Evolutionary conservation across 2,888 invertebrate species (phyloP), one percentile per base, ranked within the genome.

Genomic region (Ochropacha duplaris): DNA sequence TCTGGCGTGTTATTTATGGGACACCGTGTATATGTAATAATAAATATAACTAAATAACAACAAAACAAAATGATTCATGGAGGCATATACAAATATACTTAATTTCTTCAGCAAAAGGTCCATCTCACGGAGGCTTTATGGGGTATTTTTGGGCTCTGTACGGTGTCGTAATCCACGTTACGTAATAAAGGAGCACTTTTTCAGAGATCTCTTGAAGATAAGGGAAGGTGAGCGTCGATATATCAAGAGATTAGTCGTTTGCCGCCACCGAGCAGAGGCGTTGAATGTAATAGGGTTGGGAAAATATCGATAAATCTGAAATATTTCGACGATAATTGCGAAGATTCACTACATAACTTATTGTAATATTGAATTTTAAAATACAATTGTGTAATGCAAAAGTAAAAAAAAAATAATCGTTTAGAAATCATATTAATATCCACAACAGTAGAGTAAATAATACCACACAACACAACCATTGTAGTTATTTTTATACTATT

Each of bases 231-330:
- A 88, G 84, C 81, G 86, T 69, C 88, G 85, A 90, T 91, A 90
- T 90, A 91, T 91, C 88, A 91, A 79, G 78, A 87, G 92, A 92
- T 92, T 92, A 91, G 91, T 86, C 88, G 83, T 84, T 87, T 84
- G 79, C 84, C 80, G 83, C 79, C 79, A 69, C 65, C 73, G 77
- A 78, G 83, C 71, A 76, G 60, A 64, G 66, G 80, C 83, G 82
- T 72, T 87, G 89, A 90, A 90, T 91, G 84, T 84, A 36, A 4
- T 76, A 83, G 76, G 59, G 79, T 68, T 62, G 80, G 58, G 66
- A 22, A 16, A 11, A 19, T 44, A 44, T 44, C 44, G 44, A 44
- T 44, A 19, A 44, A 9, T 31, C 6, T 44, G 39, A 44, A 22
- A n/a, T 12, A 11, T 11, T 24, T 28, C 26, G 49, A 24, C 1